These are phyloP conservation scores for Microdon myrmicae DNA, from an alignment of 2,888 invertebrate genomes.

Conservation along the genomic window DNA sequence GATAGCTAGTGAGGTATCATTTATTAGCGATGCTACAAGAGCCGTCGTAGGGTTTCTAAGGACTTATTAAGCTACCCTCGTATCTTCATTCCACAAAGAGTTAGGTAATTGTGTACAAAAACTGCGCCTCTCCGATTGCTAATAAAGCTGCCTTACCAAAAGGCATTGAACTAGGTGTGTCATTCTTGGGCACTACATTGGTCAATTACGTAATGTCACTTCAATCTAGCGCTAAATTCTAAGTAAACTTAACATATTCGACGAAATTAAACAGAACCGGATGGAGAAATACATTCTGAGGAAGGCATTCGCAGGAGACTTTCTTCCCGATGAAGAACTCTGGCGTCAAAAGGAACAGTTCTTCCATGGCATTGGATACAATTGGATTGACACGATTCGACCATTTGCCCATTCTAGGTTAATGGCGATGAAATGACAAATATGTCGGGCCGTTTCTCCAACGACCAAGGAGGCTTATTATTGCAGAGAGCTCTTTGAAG, in stretches of 20 bases:
- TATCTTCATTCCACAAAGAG: conserved; percentile 81
- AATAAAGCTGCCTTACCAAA: conserved; percentile 78
- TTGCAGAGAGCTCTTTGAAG: conserved; percentile 68
- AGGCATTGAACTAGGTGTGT: conserved; percentile 86
- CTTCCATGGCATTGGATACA: conserved; percentile 65
- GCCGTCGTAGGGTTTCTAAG: too few relatives aligned
- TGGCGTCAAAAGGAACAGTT: conserved; percentile 97
- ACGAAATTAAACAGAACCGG: conserved; percentile 54
- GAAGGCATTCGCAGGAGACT: conserved; percentile 80
- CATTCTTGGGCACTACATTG: conserved; percentile 88
- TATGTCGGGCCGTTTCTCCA: conserved; percentile 71
- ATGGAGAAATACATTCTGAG: conserved; percentile 86
- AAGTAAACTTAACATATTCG: conserved; percentile 58
- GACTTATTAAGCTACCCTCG: too few relatives aligned
- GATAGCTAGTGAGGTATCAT: too few relatives aligned
- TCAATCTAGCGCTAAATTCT: conserved; percentile 76
- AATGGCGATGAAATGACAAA: conserved; percentile 70
- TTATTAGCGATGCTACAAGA: too few relatives aligned
- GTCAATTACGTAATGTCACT: conserved; percentile 82
- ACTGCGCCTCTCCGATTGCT: conserved; percentile 84
- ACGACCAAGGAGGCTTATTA: conserved; percentile 80
- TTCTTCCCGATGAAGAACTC: conserved; percentile 83
- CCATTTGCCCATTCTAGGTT: conserved; percentile 71
- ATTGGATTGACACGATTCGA: conserved; percentile 64
- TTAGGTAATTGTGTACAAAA: conserved; percentile 75